These are phyloP conservation scores for Hephaestus fuliginosus DNA, from an alignment of 2,797 vertebrate genomes.

Conservation along the genomic window DNA sequence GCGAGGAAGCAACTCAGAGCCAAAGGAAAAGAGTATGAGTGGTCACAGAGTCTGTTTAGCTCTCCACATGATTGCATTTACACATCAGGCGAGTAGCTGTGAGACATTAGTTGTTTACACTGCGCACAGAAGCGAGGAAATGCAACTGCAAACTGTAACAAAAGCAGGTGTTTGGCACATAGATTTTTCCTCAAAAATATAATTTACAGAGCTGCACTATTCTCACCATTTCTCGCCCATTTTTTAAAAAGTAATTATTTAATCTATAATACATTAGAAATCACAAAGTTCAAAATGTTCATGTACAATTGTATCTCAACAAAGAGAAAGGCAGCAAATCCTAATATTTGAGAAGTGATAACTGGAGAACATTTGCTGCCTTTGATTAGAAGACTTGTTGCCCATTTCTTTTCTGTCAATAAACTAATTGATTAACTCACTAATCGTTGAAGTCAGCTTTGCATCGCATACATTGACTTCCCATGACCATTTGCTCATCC, in stretches of 20 bases:
- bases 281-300: neutral
- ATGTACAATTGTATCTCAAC: neutral
- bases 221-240: no score
- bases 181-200: neutral
- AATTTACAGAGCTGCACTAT: neutral
- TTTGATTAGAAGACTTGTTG: neutral
- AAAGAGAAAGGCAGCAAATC: neutral
- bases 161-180: neutral
- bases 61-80: neutral
- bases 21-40: no score
- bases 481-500: neutral
- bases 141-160: neutral
- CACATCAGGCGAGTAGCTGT: neutral
- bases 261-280: neutral
- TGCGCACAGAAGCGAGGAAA: neutral
- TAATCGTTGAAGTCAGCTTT: neutral
- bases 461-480: neutral
- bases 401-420: neutral
- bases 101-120: neutral
- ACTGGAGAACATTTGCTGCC: neutral
- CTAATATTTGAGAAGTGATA: neutral
- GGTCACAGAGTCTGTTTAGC: neutral
- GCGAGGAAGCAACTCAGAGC: neutral
- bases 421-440: neutral
- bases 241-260: neutral